Percentiles rank a stretch among this genome's conserved stretches.
phyloP scores from a whole-genome alignment of 2,113 vertebrate genomes.

The Hemicordylus capensis region DNA sequence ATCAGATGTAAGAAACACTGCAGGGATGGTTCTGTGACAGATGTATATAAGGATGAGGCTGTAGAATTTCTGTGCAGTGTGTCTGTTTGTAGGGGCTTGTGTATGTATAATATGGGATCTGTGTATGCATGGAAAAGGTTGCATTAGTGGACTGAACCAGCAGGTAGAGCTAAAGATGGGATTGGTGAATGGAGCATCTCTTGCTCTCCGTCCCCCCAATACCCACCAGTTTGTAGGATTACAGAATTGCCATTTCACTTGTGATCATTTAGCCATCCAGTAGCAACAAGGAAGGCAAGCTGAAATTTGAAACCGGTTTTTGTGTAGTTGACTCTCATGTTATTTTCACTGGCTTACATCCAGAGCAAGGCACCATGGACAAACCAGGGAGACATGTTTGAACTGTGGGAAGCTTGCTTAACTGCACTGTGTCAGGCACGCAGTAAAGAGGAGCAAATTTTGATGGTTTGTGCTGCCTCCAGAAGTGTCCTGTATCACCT shows the following conservation, averaged over 20 bases:
- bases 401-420: too few relatives aligned
- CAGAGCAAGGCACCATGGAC: too few relatives aligned
- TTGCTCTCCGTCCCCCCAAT: neutral
- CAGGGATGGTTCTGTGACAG: neutral
- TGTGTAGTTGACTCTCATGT: neutral
- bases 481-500: too few relatives aligned
- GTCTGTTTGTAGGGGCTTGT: neutral
- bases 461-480: too few relatives aligned
- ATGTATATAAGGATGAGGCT: neutral
- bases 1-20: neutral
- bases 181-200: neutral
- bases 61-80: neutral
- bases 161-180: neutral
- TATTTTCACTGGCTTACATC: too few relatives aligned
- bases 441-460: too few relatives aligned
- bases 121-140: neutral
- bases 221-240: neutral
- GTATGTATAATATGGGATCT: neutral
- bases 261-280: neutral
- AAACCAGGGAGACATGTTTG: too few relatives aligned
- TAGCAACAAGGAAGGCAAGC: neutral
- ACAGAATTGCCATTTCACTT: neutral
- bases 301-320: neutral
- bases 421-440: too few relatives aligned
- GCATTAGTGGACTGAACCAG: neutral